Conservation (phyloP, 2,888 invertebrate species). For the Callimorpha dominula region DNA sequence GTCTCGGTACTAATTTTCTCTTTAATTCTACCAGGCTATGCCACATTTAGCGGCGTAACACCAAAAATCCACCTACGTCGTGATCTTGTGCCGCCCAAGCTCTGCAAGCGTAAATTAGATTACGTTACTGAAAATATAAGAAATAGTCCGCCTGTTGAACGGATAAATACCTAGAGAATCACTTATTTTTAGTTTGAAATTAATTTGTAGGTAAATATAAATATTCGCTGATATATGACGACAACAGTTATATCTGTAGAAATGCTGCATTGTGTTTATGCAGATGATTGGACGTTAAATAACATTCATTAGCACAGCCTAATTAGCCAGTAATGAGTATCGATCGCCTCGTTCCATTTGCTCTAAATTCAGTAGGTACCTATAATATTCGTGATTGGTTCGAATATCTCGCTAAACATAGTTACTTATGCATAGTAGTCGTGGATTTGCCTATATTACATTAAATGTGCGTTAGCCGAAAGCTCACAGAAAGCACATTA, state of each 20-base stretch:
- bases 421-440: background rate
- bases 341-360: slow-evolving; percentile 36
- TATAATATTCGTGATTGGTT: background rate
- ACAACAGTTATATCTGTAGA: background rate
- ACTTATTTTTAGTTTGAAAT: background rate
- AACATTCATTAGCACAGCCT: slow-evolving; percentile 16
- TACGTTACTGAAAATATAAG: too few species aligned
- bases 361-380: background rate
- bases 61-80: too few species aligned
- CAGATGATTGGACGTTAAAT: background rate
- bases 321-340: slow-evolving; percentile 33
- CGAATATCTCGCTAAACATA: background rate
- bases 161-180: too few species aligned
- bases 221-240: background rate
- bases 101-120: too few species aligned
- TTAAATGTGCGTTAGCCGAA: background rate
- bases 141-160: too few species aligned
- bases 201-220: background rate
- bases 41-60: too few species aligned
- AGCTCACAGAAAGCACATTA: background rate
- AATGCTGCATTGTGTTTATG: background rate
- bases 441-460: background rate
- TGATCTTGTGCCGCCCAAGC: too few species aligned
- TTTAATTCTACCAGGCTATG: too few species aligned
- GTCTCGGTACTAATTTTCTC: too few species aligned